phyloP scores from a whole-genome alignment of 2,888 invertebrate genomes.

The Leptinotarsa rubiginosa region DNA sequence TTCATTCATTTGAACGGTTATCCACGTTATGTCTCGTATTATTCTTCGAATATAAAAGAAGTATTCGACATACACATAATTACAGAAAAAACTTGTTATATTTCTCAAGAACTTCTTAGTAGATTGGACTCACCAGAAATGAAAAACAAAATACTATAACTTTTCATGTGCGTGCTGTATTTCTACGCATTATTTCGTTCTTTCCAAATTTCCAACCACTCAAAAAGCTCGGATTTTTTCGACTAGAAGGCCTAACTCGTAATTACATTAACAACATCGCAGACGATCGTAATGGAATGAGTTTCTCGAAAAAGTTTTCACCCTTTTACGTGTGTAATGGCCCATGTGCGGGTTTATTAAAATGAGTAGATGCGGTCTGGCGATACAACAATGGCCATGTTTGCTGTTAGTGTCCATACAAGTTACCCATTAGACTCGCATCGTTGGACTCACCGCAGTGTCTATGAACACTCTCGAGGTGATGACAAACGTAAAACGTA shows the following conservation, averaged over 20 bases:
- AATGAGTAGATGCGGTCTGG: conserved; percentile 36
- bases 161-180: neutral
- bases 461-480: conserved; percentile 24
- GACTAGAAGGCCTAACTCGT: neutral
- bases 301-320: conserved; percentile 21
- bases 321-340: conserved; percentile 30
- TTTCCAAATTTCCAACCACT: neutral
- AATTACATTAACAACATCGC: conserved; percentile 19
- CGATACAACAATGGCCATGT: conserved; percentile 32
- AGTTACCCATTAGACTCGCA: conserved; percentile 35
- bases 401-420: conserved; percentile 38
- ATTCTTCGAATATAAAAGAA: too few relatives aligned
- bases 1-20: too few relatives aligned
- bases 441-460: conserved; percentile 35
- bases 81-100: too few relatives aligned
- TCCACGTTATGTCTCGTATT: too few relatives aligned
- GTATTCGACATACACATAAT: too few relatives aligned
- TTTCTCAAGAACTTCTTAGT: too few relatives aligned
- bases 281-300: conserved; percentile 17
- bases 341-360: conserved; percentile 33
- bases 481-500: conserved; percentile 12
- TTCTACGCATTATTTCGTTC: neutral
- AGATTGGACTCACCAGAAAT: neutral
- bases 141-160: neutral
- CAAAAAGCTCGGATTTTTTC: neutral